phyloP scores from a whole-genome alignment of 2,888 invertebrate species.

The Epiblema foenella region DNA sequence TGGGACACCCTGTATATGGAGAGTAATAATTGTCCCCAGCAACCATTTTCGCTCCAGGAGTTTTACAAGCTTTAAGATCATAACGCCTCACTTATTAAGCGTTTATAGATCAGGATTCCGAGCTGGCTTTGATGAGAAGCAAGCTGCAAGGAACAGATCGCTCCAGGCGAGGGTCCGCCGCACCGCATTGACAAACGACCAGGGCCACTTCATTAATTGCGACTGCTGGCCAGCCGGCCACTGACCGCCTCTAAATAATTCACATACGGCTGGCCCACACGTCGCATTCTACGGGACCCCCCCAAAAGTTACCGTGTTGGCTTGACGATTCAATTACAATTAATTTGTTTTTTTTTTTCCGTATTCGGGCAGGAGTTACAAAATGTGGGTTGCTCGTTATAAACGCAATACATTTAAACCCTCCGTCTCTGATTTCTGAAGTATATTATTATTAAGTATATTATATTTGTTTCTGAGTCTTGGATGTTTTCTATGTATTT shows the following conservation, averaged over 20 bases:
- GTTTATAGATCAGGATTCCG: background rate
- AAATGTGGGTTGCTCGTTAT: background rate
- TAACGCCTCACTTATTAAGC: background rate
- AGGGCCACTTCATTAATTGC: slow-evolving; percentile 80
- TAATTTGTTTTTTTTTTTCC: slow-evolving; percentile 66
- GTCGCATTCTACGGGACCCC: slow-evolving; percentile 65
- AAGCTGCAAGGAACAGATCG: slow-evolving; percentile 64
- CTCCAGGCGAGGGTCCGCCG: slow-evolving; percentile 62
- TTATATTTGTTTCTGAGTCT: no score
- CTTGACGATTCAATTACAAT: slow-evolving; percentile 64
- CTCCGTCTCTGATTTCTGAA: background rate
- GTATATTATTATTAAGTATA: no score
- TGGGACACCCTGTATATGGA: no score
- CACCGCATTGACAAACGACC: slow-evolving; percentile 79
- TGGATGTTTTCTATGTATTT: no score
- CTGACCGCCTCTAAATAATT: slow-evolving; percentile 80
- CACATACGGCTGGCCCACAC: slow-evolving; percentile 70
- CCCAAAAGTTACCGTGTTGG: slow-evolving; percentile 63
- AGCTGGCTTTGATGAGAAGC: background rate
- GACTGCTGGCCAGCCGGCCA: slow-evolving; percentile 66
- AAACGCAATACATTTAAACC: background rate
- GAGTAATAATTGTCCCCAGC: no score
- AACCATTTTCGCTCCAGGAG: no score
- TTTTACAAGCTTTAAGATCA: background rate
- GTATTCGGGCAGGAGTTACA: slow-evolving; percentile 43